Evolutionary conservation across 1,140 invertebrate genomes (phyloP).

Genomic region (Drosophila nannoptera): DNA sequence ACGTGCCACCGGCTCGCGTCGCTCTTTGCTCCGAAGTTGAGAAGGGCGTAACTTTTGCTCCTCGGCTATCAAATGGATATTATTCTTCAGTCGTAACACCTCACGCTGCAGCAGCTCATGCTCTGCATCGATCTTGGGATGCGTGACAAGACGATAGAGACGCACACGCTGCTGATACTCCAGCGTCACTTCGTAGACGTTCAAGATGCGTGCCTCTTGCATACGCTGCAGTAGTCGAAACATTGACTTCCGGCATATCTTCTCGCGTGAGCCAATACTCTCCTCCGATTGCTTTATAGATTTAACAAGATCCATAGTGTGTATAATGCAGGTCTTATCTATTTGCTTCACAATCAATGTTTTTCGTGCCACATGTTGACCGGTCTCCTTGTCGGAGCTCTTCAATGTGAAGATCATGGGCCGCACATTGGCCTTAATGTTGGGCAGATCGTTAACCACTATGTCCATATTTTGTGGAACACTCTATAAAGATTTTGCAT

Average conservation of each 20-base stretch:
- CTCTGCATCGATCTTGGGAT: slow-evolving; percentile 63
- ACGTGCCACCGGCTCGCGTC: background rate
- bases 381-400: slow-evolving; percentile 26
- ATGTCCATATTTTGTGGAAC: slow-evolving; percentile 32
- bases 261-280: slow-evolving; percentile 40
- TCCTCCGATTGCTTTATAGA: slow-evolving; percentile 42
- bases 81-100: slow-evolving; percentile 63
- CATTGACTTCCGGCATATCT: slow-evolving; percentile 63
- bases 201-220: slow-evolving; percentile 37
- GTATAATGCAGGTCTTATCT: slow-evolving; percentile 52
- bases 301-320: slow-evolving; percentile 20
- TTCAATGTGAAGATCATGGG: slow-evolving; percentile 31
- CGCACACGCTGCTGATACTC: slow-evolving; percentile 51
- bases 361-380: slow-evolving; percentile 44
- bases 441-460: slow-evolving; percentile 43
- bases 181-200: slow-evolving; percentile 58
- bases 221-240: slow-evolving; percentile 54
- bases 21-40: slow-evolving; percentile 6
- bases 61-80: slow-evolving; percentile 51
- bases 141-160: slow-evolving; percentile 59
- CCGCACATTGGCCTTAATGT: slow-evolving; percentile 41
- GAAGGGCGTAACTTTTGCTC: slow-evolving; percentile 31
- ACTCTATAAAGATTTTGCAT: slow-evolving; percentile 14
- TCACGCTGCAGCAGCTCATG: slow-evolving; percentile 55
- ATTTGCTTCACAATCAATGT: slow-evolving; percentile 49